Evolutionary conservation across 2,113 vertebrate species (phyloP).

Genomic region (Eclectus roratus): DNA sequence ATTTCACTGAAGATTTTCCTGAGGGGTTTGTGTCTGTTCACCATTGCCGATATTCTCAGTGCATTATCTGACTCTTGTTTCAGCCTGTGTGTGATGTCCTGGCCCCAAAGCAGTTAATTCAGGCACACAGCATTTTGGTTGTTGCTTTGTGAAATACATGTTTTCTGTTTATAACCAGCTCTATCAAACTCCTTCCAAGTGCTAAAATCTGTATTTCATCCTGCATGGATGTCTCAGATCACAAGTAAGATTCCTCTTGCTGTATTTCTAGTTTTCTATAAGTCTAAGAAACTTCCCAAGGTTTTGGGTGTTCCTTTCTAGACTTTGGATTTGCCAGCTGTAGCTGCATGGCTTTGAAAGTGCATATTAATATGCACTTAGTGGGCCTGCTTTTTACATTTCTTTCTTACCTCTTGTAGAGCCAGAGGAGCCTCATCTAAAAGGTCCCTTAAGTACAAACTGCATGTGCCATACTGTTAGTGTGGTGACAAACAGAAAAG

Average conservation of each 20-base stretch:
- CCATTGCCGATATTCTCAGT: background rate
- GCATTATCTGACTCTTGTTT: background rate
- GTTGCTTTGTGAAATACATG: background rate
- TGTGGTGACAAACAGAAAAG: background rate
- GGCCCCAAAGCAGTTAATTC: background rate
- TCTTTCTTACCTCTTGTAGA: background rate
- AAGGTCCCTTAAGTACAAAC: background rate
- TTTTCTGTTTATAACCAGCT: background rate
- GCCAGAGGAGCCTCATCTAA: background rate
- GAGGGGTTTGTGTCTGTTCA: background rate
- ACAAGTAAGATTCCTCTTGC: background rate
- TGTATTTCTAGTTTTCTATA: background rate
- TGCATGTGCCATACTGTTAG: background rate
- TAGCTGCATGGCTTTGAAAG: background rate
- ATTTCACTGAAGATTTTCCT: background rate
- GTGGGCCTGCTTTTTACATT: background rate
- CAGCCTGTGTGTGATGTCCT: background rate
- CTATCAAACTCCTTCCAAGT: background rate
- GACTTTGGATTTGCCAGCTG: background rate
- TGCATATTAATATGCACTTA: background rate
- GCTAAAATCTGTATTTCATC: background rate
- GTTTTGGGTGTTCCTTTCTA: background rate
- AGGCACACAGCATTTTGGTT: background rate
- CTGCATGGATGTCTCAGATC: background rate
- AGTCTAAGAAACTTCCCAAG: background rate